Evolutionary conservation across 2,888 invertebrate species (phyloP), one percentile per base, ranked within the genome.

Genomic region (Mesoligia furuncula): DNA sequence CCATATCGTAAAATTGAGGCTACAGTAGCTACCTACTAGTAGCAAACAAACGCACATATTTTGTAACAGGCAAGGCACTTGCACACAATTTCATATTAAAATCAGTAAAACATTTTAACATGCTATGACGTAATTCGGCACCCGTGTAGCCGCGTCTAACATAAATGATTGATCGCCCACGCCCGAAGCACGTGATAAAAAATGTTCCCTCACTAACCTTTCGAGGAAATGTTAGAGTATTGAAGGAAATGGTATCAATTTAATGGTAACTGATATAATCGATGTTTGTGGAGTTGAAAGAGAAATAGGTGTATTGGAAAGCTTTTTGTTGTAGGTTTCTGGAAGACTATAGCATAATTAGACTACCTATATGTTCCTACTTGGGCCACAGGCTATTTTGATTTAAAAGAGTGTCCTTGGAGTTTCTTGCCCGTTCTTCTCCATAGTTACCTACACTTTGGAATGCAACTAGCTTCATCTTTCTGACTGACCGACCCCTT

Each of bases 131-230:
- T 83, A 83, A 75, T 75, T 64, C 57, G n/a, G 39, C 36, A 70
- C 24, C 66, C 78, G 24, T 75, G 69, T 84, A 80, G 54, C 74
- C 71, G 67, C 75, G 36, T 48, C 68, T n/a, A 64, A 61, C 64
- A 66, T 82, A 75, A 81, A 84, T 88, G 84, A 87, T 88, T 86
- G 87, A 86, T 88, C 80, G 80, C 88, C 61, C 42, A 24, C 73
- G 65, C 68, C 31, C 67, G 66, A 31, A 65, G 67, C 67, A 70
- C 77, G 77, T 87, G 80, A 88, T 87, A 86, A 86, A 88, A 85
- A 86, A 84, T 73, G 54, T 75, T 80, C 78, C 72, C 45, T 65
- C 57, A 64, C 73, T 51, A 77, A 74, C 66, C 68, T 73, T 48
- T 27, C 31, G 6, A 64, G 68, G 71, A 73, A 84, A 75, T 65